A percentile compares a stretch with the other conserved stretches of the same genome.
phyloP scores from a whole-genome alignment of 2,113 vertebrate genomes.

The Clarias batrachus region DNA sequence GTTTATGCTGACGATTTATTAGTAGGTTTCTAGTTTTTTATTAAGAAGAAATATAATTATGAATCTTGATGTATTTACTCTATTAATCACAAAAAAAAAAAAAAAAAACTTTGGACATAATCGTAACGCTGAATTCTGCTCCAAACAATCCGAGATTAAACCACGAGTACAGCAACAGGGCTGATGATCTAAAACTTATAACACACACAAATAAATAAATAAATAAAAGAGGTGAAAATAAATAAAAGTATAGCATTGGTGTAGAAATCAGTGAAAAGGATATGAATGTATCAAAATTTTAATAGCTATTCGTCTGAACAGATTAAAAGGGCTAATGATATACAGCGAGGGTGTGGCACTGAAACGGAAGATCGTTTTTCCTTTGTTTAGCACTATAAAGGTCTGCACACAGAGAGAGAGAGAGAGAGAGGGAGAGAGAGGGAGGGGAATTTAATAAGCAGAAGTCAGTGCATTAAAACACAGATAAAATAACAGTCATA shows the following conservation, averaged over 20 bases:
- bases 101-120: neutral
- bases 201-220: neutral
- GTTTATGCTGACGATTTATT: neutral
- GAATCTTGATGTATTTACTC: no score
- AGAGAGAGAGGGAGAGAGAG: slow-evolving; percentile 53
- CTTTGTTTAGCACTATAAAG: slow-evolving; percentile 99
- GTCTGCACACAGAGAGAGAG: slow-evolving; percentile 84
- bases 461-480: neutral
- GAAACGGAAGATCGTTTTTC: slow-evolving; percentile 99
- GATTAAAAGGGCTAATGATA: slow-evolving; percentile 98
- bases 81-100: no score
- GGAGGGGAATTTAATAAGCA: slow-evolving; percentile 26
- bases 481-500: neutral
- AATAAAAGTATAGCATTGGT: slow-evolving; percentile 12
- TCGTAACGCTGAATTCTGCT: neutral
- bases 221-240: neutral
- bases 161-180: neutral
- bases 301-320: slow-evolving; percentile 97
- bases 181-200: neutral
- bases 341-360: slow-evolving; percentile 98
- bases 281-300: slow-evolving; percentile 99
- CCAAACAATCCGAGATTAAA: neutral
- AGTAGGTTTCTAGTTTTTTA: no score
- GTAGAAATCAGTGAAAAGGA: slow-evolving; percentile 79
- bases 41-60: no score